Conservation (phyloP, 2,797 vertebrate genomes). For the Phylloscopus collybita region DNA sequence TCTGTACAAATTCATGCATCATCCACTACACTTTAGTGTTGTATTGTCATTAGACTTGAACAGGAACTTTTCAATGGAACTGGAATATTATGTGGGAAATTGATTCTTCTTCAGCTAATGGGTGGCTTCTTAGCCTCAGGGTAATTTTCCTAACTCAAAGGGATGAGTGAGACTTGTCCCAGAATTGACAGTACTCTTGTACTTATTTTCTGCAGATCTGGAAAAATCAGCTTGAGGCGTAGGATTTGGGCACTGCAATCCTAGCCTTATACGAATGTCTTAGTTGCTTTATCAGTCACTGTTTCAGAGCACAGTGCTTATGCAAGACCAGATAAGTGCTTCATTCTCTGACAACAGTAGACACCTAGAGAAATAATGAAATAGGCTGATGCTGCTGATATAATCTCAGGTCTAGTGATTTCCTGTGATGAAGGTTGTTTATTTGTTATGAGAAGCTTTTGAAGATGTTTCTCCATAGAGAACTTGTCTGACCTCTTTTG, state of each 20-base stretch:
- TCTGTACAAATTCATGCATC: neutral
- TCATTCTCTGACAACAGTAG: neutral
- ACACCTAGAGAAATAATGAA: neutral
- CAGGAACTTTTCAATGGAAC: neutral
- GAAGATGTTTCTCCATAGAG: neutral
- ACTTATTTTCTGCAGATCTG: neutral
- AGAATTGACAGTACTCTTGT: neutral
- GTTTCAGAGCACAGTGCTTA: neutral
- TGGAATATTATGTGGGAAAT: neutral
- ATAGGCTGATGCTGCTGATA: neutral
- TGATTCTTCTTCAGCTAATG: neutral
- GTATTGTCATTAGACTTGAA: neutral
- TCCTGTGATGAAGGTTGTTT: neutral
- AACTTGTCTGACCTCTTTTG: neutral
- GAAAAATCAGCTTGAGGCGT: neutral
- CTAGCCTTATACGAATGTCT: neutral
- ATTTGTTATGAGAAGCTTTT: neutral
- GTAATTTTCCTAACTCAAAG: neutral
- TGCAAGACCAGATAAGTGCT: neutral
- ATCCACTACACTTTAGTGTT: neutral
- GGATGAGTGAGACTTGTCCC: neutral
- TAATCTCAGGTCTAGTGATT: neutral
- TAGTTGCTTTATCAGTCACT: neutral
- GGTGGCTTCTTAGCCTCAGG: neutral
- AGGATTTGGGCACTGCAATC: neutral